A percentile compares a stretch with the other conserved stretches of the same genome.
Evolutionary conservation across 2,797 vertebrate species (phyloP).

Genomic region (Chiroxiphia lanceolata): DNA sequence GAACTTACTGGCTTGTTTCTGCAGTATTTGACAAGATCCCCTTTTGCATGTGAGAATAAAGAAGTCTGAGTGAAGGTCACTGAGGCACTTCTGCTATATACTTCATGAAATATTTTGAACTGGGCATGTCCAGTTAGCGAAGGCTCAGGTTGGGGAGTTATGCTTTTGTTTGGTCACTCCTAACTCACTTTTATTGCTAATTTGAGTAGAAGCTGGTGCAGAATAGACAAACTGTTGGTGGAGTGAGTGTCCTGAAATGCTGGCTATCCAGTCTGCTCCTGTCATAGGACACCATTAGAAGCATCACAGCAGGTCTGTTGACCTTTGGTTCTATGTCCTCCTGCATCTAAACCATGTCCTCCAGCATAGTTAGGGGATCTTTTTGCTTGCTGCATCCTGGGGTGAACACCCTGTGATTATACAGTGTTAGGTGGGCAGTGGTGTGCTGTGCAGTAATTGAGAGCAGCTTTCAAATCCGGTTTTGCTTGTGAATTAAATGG

Average conservation of each 20-base stretch:
- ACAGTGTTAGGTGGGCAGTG: conserved; percentile 11
- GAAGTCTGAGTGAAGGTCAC: background rate
- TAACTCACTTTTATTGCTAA: background rate
- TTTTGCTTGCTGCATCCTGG: background rate
- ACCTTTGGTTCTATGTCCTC: background rate
- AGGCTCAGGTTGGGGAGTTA: background rate
- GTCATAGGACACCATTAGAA: background rate
- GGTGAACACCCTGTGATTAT: background rate
- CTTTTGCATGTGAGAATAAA: background rate
- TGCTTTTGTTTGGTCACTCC: background rate
- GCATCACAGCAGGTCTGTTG: background rate
- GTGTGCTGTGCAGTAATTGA: background rate
- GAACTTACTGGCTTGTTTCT: background rate
- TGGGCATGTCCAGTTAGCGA: background rate
- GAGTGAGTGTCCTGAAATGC: background rate
- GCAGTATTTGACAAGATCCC: background rate
- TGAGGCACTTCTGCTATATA: background rate
- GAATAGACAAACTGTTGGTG: background rate
- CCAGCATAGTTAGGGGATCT: background rate
- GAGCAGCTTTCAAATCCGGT: conserved; percentile 36
- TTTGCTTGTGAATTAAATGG: conserved; percentile 40
- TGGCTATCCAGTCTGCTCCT: background rate
- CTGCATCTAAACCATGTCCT: background rate
- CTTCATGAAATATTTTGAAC: background rate
- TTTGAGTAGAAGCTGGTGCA: background rate